These are phyloP conservation scores for Disparrhopalites patrizii DNA, from an alignment of 2,888 invertebrate genomes.

Conservation along the genomic window DNA sequence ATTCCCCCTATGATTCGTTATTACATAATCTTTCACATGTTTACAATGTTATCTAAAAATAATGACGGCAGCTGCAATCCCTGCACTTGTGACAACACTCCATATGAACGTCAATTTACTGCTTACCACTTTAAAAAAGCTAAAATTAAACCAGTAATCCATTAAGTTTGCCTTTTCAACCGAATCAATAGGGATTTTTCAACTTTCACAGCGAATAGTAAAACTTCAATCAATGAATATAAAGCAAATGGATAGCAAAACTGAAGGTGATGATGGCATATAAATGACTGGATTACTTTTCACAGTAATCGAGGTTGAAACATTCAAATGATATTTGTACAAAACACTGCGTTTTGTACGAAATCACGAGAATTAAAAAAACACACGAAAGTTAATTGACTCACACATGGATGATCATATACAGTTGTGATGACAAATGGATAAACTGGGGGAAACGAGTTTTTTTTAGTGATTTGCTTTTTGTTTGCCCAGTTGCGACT, in stretches of 20 bases:
- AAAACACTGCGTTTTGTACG: neutral
- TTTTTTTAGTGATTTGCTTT: slow-evolving; percentile 37
- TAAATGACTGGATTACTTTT: neutral
- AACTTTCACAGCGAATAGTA: too few relatives aligned
- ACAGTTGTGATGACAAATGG: neutral
- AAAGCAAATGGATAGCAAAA: neutral
- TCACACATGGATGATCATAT: neutral
- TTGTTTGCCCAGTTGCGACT: slow-evolving; percentile 79
- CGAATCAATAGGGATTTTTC: too few relatives aligned
- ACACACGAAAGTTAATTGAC: neutral
- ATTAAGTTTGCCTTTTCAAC: too few relatives aligned
- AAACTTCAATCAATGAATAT: too few relatives aligned
- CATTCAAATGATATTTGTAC: neutral
- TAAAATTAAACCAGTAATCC: too few relatives aligned
- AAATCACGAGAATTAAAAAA: neutral
- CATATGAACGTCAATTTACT: too few relatives aligned
- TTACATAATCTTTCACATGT: too few relatives aligned
- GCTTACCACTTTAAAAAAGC: too few relatives aligned
- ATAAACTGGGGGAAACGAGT: neutral
- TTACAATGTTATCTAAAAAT: neutral
- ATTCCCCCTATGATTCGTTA: neutral
- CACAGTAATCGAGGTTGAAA: neutral
- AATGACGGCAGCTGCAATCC: too few relatives aligned
- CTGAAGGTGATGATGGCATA: neutral
- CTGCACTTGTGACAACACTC: too few relatives aligned